Conservation (phyloP, 2,113 vertebrate genomes). For the Sylvietta virens region DNA sequence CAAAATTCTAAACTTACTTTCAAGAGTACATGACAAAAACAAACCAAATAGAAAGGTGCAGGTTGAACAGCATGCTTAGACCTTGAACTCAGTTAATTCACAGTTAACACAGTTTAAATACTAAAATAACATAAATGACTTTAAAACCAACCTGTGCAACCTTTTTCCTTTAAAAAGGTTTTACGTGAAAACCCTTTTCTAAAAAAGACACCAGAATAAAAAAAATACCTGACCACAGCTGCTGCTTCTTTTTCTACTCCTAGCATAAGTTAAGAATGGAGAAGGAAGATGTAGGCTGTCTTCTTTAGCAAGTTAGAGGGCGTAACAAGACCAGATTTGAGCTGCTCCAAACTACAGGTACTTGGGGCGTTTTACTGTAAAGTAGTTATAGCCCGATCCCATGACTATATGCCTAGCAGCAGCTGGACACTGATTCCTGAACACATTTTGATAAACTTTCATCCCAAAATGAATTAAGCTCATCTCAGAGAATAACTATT, state of each 20-base stretch:
- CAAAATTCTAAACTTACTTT: not conserved
- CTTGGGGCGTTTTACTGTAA: not conserved
- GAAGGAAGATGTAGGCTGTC: not conserved
- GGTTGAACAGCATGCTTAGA: not conserved
- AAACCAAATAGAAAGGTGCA: not conserved
- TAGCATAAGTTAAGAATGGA: not conserved
- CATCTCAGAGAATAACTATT: not conserved
- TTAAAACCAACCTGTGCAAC: not conserved
- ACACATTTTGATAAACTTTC: not conserved
- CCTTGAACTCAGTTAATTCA: not conserved
- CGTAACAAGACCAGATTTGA: not conserved
- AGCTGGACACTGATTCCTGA: not conserved
- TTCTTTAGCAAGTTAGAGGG: not conserved
- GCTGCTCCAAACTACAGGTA: not conserved
- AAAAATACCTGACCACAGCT: not conserved
- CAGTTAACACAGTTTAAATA: not conserved
- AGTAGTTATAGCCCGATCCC: not conserved
- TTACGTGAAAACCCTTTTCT: not conserved
- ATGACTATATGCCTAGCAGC: not conserved
- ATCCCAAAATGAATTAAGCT: not conserved
- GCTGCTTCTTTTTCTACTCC: not conserved
- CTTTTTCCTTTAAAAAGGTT: not conserved
- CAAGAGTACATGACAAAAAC: not conserved
- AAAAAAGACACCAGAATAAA: not conserved
- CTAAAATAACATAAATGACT: not conserved